These are phyloP conservation scores for Drosophila rubida DNA, from an alignment of 2,888 invertebrate species.

Conservation along the genomic window DNA sequence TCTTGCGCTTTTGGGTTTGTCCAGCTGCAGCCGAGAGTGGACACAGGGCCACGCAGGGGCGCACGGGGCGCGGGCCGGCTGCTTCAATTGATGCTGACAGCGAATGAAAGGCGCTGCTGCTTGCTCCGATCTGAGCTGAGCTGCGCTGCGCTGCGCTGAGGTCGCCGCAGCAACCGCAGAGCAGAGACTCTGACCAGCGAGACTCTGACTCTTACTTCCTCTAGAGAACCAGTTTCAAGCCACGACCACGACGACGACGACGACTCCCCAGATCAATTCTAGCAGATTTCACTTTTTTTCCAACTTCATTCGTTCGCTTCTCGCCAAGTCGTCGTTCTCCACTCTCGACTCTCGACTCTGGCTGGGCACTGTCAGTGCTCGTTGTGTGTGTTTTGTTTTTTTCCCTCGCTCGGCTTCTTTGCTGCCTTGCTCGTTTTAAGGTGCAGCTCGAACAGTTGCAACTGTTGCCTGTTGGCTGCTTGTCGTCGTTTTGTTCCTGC, in stretches of 20 bases:
- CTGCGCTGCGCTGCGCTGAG: constrained; percentile 42
- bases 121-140: background rate
- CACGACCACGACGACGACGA: constrained; percentile 40
- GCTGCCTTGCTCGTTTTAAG: constrained; percentile 49
- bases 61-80: constrained; percentile 41
- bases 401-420: constrained; percentile 13
- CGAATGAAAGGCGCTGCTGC: constrained; percentile 71
- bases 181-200: constrained; percentile 37
- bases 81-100: constrained; percentile 80
- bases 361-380: constrained; percentile 56
- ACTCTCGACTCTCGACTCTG: constrained; percentile 28
- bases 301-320: background rate
- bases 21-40: background rate
- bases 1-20: constrained; percentile 41
- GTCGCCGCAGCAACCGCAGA: constrained; percentile 44
- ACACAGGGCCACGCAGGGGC: background rate
- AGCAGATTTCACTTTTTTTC: constrained; percentile 78
- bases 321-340: constrained; percentile 28
- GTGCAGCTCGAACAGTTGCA: constrained; percentile 78
- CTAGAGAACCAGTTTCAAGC: constrained; percentile 67
- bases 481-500: constrained; percentile 77
- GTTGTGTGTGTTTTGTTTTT: constrained; percentile 4
- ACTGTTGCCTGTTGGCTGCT: constrained; percentile 73
- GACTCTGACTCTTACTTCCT: constrained; percentile 56
- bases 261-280: constrained; percentile 79